Conservation (phyloP, 2,888 invertebrate genomes). For the Eupithecia pulchellata region DNA sequence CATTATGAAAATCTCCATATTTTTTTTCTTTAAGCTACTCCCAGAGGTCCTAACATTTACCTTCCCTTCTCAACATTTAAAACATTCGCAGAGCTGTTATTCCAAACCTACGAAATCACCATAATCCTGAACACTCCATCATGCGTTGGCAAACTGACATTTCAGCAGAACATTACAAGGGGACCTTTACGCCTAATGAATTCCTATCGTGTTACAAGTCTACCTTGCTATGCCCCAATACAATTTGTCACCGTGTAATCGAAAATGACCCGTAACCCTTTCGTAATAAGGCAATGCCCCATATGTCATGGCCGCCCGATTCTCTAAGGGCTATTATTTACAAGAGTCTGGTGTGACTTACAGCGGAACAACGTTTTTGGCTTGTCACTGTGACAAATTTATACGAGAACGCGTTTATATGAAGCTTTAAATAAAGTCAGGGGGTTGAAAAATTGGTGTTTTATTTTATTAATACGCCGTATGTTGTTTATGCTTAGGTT, state of each 20-base stretch:
- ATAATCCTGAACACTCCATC: slow-evolving; percentile 44
- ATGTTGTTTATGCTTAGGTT: slow-evolving; percentile 19
- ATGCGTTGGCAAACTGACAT: slow-evolving; percentile 51
- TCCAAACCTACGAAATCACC: slow-evolving; percentile 10
- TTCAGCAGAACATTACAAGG: slow-evolving; percentile 54
- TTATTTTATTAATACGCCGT: slow-evolving; percentile 46
- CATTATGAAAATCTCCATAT: not conserved
- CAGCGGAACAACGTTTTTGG: slow-evolving; percentile 59
- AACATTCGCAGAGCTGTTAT: not conserved
- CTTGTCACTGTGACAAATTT: slow-evolving; percentile 66
- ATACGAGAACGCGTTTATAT: slow-evolving; percentile 60
- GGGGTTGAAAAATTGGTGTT: slow-evolving; percentile 52
- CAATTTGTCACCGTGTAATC: slow-evolving; percentile 49
- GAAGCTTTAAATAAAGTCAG: slow-evolving; percentile 59
- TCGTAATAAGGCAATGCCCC: slow-evolving; percentile 45
- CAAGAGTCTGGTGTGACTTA: slow-evolving; percentile 61
- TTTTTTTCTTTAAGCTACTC: not conserved
- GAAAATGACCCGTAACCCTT: slow-evolving; percentile 47
- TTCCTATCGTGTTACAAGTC: slow-evolving; percentile 57
- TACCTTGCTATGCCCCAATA: slow-evolving; percentile 51
- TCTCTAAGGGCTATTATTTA: slow-evolving; percentile 57
- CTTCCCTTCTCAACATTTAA: not conserved
- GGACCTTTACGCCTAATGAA: slow-evolving; percentile 71
- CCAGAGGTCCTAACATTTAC: not conserved
- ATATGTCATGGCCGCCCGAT: slow-evolving; percentile 30